Conservation (phyloP, 2,113 vertebrate species). For the Salvelinus fontinalis region DNA sequence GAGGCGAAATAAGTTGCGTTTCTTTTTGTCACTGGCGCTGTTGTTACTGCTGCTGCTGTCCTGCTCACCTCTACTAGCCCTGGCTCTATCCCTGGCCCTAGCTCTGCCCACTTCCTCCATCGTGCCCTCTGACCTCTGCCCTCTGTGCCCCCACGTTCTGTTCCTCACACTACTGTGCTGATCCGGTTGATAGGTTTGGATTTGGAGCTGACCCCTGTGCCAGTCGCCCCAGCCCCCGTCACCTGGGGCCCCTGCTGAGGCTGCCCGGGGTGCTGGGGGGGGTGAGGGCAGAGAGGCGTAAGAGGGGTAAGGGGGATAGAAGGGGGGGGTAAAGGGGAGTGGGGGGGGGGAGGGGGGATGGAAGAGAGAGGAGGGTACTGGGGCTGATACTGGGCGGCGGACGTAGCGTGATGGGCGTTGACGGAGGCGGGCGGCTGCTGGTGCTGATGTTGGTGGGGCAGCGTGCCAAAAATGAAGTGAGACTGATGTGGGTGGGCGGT, state of each 20-base stretch:
- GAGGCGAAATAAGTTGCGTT: conserved; percentile 73
- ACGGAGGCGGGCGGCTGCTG: conserved; percentile 72
- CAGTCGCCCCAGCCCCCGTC: conserved; percentile 70
- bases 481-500: conserved; percentile 45
- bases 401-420: conserved; percentile 71
- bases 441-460: conserved; percentile 75
- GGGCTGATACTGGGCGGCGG: conserved; percentile 73
- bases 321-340: conserved; percentile 77
- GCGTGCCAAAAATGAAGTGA: conserved; percentile 78
- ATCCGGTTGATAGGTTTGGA: conserved; percentile 91
- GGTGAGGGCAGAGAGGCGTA: conserved; percentile 78
- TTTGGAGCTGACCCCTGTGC: conserved; percentile 84
- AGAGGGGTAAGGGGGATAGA: conserved; percentile 75
- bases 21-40: conserved; percentile 67
- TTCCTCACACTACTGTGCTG: conserved; percentile 88
- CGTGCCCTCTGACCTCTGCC: conserved; percentile 58
- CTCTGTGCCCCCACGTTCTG: conserved; percentile 51
- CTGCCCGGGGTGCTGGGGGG: conserved; percentile 73
- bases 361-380: conserved; percentile 84
- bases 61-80: conserved; percentile 47
- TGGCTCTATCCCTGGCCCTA: conserved; percentile 44
- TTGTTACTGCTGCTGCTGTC: conserved; percentile 56
- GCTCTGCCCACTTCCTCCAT: conserved; percentile 43
- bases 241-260: conserved; percentile 76
- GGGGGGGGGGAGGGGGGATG: conserved; percentile 81